phyloP scores from a whole-genome alignment of 2,797 vertebrate species.

The Fratercula arctica region DNA sequence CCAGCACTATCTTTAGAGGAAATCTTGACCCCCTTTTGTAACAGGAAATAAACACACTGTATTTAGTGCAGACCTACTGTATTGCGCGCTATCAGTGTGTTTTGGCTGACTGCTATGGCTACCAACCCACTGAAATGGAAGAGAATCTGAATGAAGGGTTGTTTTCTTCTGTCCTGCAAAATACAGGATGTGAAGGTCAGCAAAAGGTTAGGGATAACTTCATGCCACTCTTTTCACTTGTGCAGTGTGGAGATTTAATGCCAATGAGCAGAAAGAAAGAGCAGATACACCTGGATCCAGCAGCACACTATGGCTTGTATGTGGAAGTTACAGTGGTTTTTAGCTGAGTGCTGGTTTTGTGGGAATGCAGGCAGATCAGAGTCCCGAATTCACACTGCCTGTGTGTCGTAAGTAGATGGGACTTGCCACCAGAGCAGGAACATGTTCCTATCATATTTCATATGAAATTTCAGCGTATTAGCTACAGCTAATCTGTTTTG shows the following conservation, averaged over 20 bases:
- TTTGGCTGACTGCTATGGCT: neutral
- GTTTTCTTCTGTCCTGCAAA: neutral
- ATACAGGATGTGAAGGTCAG: neutral
- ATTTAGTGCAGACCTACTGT: neutral
- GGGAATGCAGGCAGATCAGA: neutral
- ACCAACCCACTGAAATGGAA: neutral
- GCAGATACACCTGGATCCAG: neutral
- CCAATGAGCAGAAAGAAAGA: neutral
- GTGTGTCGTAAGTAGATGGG: neutral
- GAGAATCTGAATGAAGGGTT: neutral
- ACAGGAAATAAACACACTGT: neutral
- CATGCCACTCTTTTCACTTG: neutral
- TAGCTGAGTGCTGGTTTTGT: neutral
- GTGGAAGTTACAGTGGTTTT: neutral
- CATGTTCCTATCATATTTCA: neutral
- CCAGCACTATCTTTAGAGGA: neutral
- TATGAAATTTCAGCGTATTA: neutral
- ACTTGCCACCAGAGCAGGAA: neutral
- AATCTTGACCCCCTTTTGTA: neutral
- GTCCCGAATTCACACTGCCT: neutral
- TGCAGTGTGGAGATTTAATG: neutral
- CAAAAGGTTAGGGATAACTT: neutral
- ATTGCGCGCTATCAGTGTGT: fast-evolving
- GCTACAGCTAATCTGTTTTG: neutral
- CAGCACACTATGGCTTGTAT: fast-evolving